These are phyloP conservation scores for Drosophila arizonae DNA, from an alignment of 1,140 invertebrate species.

Conservation along the genomic window DNA sequence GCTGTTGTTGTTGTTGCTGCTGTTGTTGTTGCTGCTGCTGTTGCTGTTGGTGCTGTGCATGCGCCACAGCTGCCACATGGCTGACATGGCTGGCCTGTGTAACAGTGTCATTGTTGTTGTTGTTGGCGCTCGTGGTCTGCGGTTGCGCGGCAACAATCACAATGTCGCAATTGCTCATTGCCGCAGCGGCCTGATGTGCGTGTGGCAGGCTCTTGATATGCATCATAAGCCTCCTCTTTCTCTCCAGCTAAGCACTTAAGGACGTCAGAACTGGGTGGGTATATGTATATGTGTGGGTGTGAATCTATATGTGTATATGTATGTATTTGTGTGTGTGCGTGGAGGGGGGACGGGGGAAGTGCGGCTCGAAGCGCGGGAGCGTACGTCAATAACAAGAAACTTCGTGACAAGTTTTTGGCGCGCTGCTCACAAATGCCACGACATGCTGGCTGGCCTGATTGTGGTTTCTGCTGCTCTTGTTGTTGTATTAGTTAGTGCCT, in stretches of 20 bases:
- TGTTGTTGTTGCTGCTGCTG: conserved; percentile 64
- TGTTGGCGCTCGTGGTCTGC: conserved; percentile 71
- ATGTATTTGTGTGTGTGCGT: conserved; percentile 4
- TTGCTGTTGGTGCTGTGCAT: conserved; percentile 57
- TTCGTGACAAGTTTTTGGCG: conserved; percentile 50
- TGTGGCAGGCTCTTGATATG: conserved; percentile 81
- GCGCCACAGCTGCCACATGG: conserved; percentile 57
- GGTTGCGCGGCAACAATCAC: conserved; percentile 79
- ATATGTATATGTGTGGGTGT: neutral
- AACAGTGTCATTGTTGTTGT: conserved; percentile 76
- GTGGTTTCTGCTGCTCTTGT: conserved; percentile 48
- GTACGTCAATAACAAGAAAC: conserved; percentile 44
- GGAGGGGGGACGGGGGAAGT: conserved; percentile 11
- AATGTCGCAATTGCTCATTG: conserved; percentile 81
- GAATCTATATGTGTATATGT: neutral
- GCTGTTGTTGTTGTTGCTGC: conserved; percentile 58
- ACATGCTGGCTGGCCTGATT: conserved; percentile 64
- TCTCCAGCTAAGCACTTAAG: conserved; percentile 10
- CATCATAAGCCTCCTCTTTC: conserved; percentile 64
- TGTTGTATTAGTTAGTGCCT: conserved; percentile 64
- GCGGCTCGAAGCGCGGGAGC: conserved; percentile 26
- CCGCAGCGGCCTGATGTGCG: conserved; percentile 76
- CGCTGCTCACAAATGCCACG: conserved; percentile 71
- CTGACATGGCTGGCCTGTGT: conserved; percentile 66
- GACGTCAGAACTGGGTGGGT: conserved; percentile 36